Base-by-base conservation (phyloP, 2,797 vertebrate species). In the Adelosebastes latens region DNA sequence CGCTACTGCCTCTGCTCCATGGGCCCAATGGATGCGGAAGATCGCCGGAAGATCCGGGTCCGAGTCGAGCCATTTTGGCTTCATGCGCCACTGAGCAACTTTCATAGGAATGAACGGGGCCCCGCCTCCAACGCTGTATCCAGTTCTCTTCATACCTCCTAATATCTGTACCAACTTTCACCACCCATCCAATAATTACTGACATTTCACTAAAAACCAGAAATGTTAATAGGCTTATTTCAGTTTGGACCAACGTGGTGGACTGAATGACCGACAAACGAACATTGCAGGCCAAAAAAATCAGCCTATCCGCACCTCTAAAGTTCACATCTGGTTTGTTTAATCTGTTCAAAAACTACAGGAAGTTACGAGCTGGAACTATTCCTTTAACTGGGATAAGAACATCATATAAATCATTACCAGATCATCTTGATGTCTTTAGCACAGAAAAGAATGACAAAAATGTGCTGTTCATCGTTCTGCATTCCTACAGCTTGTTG, bases 401-500 rank as follows among this genome's bases (percentile, higher is more conserved):
- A 62, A 58, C 22, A 68, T 46, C 36, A 12, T 42, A 20, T 32
- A 68, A 58, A 60, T 66, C 1, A 53, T 53, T 6, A 13, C 60
- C 36, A 53, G 42, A 82, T 61, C 11, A 65, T 70, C 10, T 64
- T 34, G 63, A 58, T 25, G 14, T 61, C 60, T 76, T 58, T 20
- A 39, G 63, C 2, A 36, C 66, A 73, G 63, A 71, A 75, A 55
- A 34, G 1, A 63, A 61, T 14, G 7, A 36, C 65, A 63, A 36
- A 34, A 24, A 70, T 0, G 31, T 49, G 60, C 58, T 14, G 20
- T 74, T 69, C 53, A 22, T 61, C n/a, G 11, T 72, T 59, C 59
- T 55, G 46, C 66, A 78, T 74, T 83, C 65, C 69, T 18, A 2
- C 56, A 68, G 25, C 56, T 80, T 74, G 61, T 64, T 77, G 65